Conservation (phyloP, 2,113 vertebrate genomes). For the Uropsilus gracilis region DNA sequence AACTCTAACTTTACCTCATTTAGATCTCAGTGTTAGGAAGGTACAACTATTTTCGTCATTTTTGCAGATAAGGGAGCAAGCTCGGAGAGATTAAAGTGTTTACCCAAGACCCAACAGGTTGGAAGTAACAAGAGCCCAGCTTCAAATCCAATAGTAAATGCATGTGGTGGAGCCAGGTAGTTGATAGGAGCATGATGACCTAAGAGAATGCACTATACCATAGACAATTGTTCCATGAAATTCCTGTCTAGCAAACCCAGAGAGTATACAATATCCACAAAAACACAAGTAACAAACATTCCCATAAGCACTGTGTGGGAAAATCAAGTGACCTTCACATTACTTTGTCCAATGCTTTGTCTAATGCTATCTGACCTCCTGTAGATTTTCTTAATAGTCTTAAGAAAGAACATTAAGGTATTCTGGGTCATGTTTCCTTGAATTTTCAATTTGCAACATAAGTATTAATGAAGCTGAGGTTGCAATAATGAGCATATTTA, state of each 20-base stretch:
- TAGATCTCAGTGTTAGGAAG: not conserved
- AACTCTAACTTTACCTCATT: not conserved
- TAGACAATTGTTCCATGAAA: too few species aligned
- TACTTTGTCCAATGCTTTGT: not conserved
- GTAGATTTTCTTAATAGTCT: not conserved
- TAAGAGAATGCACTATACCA: rapidly evolving
- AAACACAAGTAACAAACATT: not conserved
- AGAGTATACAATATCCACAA: not conserved
- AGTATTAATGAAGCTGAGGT: not conserved
- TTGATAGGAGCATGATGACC: rapidly evolving
- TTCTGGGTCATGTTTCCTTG: not conserved
- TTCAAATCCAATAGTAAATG: not conserved
- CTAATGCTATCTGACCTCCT: not conserved
- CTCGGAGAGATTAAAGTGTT: not conserved
- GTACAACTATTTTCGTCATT: not conserved
- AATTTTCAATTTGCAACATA: not conserved
- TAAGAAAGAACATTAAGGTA: not conserved
- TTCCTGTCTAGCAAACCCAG: not conserved
- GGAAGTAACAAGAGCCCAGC: not conserved
- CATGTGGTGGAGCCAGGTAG: rapidly evolving
- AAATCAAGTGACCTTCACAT: not conserved
- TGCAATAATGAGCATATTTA: not conserved
- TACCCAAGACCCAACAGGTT: not conserved
- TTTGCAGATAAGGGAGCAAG: not conserved
- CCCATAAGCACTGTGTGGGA: not conserved